Base-by-base conservation (phyloP, 2,888 invertebrate species). In the Temnothorax unifasciatus region DNA sequence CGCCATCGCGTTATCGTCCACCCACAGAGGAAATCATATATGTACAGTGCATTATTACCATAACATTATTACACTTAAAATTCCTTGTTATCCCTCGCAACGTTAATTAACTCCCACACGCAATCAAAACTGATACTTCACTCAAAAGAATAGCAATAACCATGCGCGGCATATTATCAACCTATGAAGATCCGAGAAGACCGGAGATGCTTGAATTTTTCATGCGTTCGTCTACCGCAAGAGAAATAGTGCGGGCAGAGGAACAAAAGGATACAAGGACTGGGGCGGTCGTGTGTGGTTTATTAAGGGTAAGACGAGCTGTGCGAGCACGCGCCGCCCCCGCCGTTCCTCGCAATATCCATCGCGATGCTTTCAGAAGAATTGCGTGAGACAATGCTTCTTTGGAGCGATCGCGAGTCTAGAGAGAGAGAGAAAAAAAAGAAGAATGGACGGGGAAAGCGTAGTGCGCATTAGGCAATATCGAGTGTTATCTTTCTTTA, bases 311-410 rank as follows among this genome's bases (percentile, higher is more conserved):
- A 68, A 77, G 34, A n/a, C 38, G 68, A 77, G 50, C 50, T n/a
- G 61, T 63, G 47, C 59, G 21, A 57, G 38, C 29, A 25, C n/a
- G n/a, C 29, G n/a, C 41, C 41, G 3, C 11, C 44, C 29, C 29
- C 29, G 29, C 29, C 52, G 25, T 34, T 29, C 3, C 50, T 79
- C 61, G 52, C 63, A 34, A 71, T 52, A 52, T 68, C 34, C 87
- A 66, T 15, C 81, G 75, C 21, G 68, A 75, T 75, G 68, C 69
- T 86, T 82, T 84, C 83, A 79, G 41, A 86, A 66, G 54, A 86
- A 85, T 88, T 74, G 84, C 68, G 50, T 34, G 69, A 44, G 63
- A 83, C 74, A 83, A 79, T 83, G 44, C 54, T 71, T 29, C 50
- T 76, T 63, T 34, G 41, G 29, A 75, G 29, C 38, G 54, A 75